Conservation (phyloP, 2,113 vertebrate genomes). For the Holacanthus passer region DNA sequence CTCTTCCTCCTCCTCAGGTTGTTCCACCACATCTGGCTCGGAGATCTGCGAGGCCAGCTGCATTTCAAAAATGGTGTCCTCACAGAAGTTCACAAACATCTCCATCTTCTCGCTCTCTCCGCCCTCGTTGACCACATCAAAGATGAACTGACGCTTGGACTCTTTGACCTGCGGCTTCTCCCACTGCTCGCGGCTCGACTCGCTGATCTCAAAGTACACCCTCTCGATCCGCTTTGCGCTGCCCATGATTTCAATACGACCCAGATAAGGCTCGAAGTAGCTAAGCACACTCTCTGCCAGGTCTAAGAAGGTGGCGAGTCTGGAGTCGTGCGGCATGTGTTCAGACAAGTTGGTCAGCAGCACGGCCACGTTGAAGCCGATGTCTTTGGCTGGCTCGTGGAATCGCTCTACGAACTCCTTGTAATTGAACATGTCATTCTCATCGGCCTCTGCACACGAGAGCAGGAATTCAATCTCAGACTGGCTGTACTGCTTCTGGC, state of each 20-base stretch:
- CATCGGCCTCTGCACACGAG: slow-evolving; percentile 94
- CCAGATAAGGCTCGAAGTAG: slow-evolving; percentile 97
- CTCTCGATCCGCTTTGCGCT: slow-evolving; percentile 97
- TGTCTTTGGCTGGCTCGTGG: slow-evolving; percentile 97
- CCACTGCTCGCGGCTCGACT: slow-evolving; percentile 97
- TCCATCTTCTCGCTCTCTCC: slow-evolving; percentile 99
- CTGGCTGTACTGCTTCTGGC: slow-evolving; percentile 95
- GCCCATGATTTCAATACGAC: slow-evolving; percentile 98
- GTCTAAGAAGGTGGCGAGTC: slow-evolving; percentile 91
- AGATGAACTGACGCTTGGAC: slow-evolving; percentile 98
- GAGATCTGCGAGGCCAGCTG: slow-evolving; percentile 98
- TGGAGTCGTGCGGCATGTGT: slow-evolving; percentile 97
- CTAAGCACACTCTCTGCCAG: slow-evolving; percentile 94
- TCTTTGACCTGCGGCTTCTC: slow-evolving; percentile 99
- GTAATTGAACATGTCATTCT: slow-evolving; percentile 98
- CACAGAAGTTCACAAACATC: slow-evolving; percentile 98
- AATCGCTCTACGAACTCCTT: slow-evolving; percentile 96
- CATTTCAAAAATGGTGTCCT: slow-evolving; percentile 99
- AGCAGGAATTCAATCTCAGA: slow-evolving; percentile 96
- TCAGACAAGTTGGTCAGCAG: slow-evolving; percentile 96
- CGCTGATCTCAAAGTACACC: slow-evolving; percentile 98
- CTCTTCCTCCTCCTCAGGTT: slow-evolving; percentile 89
- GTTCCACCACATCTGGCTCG: slow-evolving; percentile 89
- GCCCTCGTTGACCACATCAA: slow-evolving; percentile 97
- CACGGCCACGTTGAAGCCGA: slow-evolving; percentile 97